Conservation (phyloP, 2,113 vertebrate genomes). For the Bufo gargarizans region DNA sequence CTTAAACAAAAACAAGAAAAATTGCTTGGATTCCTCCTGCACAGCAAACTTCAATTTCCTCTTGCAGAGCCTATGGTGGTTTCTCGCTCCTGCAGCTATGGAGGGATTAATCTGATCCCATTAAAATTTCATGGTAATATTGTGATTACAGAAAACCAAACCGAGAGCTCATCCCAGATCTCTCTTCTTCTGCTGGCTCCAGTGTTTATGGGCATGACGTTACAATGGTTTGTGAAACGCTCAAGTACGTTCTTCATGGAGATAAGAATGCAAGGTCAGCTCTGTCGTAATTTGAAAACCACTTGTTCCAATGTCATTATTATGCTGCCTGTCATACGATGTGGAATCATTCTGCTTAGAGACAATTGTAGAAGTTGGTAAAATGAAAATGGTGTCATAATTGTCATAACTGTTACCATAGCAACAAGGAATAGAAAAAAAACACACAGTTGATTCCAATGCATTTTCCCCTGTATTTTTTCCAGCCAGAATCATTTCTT, state of each 20-base stretch:
- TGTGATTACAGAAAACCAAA: conserved; percentile 30
- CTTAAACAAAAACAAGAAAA: not conserved
- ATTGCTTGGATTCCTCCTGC: not conserved
- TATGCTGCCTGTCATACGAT: not conserved
- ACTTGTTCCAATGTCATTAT: conserved; percentile 10
- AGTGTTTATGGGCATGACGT: not conserved
- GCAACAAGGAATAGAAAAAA: conserved; percentile 13
- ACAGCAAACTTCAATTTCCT: not conserved
- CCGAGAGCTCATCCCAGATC: not conserved
- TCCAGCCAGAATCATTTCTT: conserved; percentile 42
- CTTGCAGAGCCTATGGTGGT: not conserved
- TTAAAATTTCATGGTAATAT: conserved; percentile 50
- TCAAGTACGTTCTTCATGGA: not conserved
- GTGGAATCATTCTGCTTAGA: conserved; percentile 1
- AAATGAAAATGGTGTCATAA: conserved; percentile 40
- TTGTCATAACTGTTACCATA: conserved; percentile 48
- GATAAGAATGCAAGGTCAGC: conserved; percentile 29
- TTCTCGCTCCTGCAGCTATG: conserved; percentile 17
- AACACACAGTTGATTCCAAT: not conserved
- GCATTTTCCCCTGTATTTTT: conserved; percentile 29
- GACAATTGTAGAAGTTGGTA: conserved; percentile 20
- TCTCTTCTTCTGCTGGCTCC: not conserved
- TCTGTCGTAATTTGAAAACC: conserved; percentile 5
- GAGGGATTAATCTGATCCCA: conserved; percentile 42
- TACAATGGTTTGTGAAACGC: not conserved